Percentiles rank a stretch among this genome's conserved stretches.
phyloP scores from a whole-genome alignment of 2,888 invertebrate species.

The Microdon myrmicae region DNA sequence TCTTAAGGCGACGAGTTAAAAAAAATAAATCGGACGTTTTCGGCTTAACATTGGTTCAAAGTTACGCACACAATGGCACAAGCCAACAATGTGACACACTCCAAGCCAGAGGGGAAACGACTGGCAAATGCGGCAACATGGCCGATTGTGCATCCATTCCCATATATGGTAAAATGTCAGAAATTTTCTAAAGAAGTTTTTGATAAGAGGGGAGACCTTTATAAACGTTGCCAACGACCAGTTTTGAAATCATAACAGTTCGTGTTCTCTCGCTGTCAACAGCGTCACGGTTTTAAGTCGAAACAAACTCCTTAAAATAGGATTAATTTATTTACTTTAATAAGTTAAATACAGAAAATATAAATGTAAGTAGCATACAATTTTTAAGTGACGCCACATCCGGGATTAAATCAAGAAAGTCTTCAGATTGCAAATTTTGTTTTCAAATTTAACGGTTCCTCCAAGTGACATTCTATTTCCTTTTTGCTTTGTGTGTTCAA shows the following conservation, averaged over 20 bases:
- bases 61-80: constrained; percentile 1
- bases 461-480: too few relatives aligned
- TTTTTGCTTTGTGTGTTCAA: too few relatives aligned
- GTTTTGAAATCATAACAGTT: constrained; percentile 67
- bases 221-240: constrained; percentile 64
- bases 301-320: constrained; percentile 45
- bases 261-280: constrained; percentile 66
- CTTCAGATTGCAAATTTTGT: constrained; percentile 8
- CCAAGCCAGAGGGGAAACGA: constrained; percentile 48
- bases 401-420: neutral
- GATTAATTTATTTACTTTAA: constrained; percentile 61
- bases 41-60: too few relatives aligned
- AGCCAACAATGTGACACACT: constrained; percentile 17
- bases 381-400: constrained; percentile 1
- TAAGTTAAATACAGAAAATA: constrained; percentile 62
- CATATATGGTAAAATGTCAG: constrained; percentile 67
- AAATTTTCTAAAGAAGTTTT: constrained; percentile 58
- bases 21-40: too few relatives aligned
- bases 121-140: constrained; percentile 50
- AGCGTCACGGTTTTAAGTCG: constrained; percentile 54
- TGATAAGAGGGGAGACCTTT: constrained; percentile 64
- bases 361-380: constrained; percentile 59
- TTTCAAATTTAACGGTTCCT: constrained; percentile 29
- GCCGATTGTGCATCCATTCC: constrained; percentile 58
- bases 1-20: too few relatives aligned